phyloP scores from a whole-genome alignment of 2,888 invertebrate genomes.

The Acanthosepion esculentum region DNA sequence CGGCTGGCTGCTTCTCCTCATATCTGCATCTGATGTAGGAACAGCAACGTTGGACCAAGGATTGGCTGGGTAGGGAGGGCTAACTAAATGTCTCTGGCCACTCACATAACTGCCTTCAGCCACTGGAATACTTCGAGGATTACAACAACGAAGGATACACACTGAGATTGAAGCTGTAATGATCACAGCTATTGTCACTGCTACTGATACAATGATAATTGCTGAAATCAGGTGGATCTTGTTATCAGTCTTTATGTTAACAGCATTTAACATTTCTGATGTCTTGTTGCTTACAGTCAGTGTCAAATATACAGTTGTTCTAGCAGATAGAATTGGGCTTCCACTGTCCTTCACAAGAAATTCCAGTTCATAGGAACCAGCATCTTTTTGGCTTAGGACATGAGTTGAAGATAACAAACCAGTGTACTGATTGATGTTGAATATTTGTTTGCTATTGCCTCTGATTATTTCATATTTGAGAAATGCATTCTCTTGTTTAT shows the following conservation, averaged over 20 bases:
- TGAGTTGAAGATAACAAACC: neutral
- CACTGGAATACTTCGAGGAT: neutral
- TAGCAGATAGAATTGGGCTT: neutral
- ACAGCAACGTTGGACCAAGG: neutral
- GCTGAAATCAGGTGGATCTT: conserved; percentile 1
- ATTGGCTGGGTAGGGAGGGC: neutral
- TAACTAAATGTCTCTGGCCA: neutral
- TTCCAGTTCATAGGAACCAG: conserved; percentile 11
- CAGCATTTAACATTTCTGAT: conserved; percentile 15
- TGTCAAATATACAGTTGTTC: conserved; percentile 1
- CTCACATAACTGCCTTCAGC: neutral
- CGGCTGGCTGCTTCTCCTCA: neutral
- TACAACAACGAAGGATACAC: neutral
- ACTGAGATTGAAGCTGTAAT: conserved; percentile 33
- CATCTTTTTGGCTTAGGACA: conserved; percentile 33
- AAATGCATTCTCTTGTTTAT: conserved; percentile 9
- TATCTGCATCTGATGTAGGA: neutral
- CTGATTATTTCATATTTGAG: conserved; percentile 33
- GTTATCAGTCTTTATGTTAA: neutral
- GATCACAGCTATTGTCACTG: conserved; percentile 33
- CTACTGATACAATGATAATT: conserved; percentile 1
- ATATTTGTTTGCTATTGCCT: conserved; percentile 1
- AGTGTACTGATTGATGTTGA: conserved; percentile 8
- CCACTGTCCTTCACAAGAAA: conserved; percentile 3
- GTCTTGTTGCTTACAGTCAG: neutral